These are phyloP conservation scores for Lytechinus variegatus DNA, from an alignment of 35 echinoderm and acorn worm species.

Conservation along the genomic window DNA sequence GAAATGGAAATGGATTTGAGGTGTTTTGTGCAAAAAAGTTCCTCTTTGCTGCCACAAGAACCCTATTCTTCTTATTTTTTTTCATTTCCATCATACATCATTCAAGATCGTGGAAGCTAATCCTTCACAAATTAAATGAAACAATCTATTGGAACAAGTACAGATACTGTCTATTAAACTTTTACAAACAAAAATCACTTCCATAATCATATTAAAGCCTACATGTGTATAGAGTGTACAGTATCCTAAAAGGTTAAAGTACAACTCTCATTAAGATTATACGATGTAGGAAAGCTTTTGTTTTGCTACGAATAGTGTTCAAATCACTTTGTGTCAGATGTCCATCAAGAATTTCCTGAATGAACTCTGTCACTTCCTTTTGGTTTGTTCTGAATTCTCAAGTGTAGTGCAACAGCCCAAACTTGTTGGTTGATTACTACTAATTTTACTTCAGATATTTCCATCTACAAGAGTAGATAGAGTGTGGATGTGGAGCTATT, in stretches of 20 bases:
- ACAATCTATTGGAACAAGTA: neutral
- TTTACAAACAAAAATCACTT: neutral
- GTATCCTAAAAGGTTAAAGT: neutral
- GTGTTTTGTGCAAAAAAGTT: too few relatives aligned
- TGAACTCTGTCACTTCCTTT: constrained; percentile 22
- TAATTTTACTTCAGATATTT: neutral
- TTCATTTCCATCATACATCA: too few relatives aligned
- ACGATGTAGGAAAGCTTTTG: neutral
- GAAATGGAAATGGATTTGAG: too few relatives aligned
- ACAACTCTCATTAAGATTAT: neutral
- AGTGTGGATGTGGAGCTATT: too few relatives aligned
- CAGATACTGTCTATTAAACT: neutral
- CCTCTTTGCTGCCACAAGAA: too few relatives aligned
- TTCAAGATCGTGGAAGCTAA: too few relatives aligned
- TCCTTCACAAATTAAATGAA: too few relatives aligned
- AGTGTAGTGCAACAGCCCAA: neutral
- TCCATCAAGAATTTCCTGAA: constrained; percentile 43
- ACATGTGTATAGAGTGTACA: neutral
- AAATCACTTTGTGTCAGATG: neutral
- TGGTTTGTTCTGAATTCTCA: neutral
- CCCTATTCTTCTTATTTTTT: too few relatives aligned
- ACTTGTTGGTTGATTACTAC: neutral
- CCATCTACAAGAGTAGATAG: neutral
- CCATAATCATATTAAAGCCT: neutral
- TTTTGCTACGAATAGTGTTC: neutral